phyloP scores from a whole-genome alignment of 2,113 vertebrate species.

The Phalacrocorax aristotelis region DNA sequence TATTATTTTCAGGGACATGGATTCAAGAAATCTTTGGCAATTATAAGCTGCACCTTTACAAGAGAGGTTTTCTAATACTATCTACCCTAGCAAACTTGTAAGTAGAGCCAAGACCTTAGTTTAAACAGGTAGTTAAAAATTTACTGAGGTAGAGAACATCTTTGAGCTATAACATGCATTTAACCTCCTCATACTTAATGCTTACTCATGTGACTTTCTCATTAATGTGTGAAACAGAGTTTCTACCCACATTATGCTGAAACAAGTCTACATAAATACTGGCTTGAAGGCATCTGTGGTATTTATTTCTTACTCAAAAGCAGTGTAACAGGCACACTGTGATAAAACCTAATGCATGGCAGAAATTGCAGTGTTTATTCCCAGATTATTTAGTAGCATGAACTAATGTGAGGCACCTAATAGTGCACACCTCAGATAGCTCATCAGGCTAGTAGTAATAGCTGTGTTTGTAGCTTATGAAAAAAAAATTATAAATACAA shows the following conservation, averaged over 20 bases:
- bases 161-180: not conserved
- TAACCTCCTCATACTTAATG: not conserved
- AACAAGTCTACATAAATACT: conserved; percentile 44
- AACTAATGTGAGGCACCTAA: conserved; percentile 2
- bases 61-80: not conserved
- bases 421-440: not conserved
- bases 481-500: not conserved
- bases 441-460: not conserved
- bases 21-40: not conserved
- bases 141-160: conserved; percentile 2
- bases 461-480: not conserved
- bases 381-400: conserved; percentile 42
- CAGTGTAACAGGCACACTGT: not conserved
- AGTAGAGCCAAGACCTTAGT: not conserved
- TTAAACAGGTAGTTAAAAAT: conserved; percentile 3
- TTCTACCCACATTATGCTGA: conserved; percentile 44
- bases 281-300: not conserved
- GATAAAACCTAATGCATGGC: not conserved
- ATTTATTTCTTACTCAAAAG: not conserved
- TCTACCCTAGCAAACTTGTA: not conserved
- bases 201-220: conserved; percentile 60
- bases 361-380: conserved; percentile 38
- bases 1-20: not conserved
- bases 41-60: not conserved
- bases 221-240: conserved; percentile 54